A percentile compares a stretch with the other conserved stretches of the same genome.
These are phyloP conservation scores for Falco berigora DNA, from an alignment of 2,797 vertebrate genomes.

Conservation along the genomic window DNA sequence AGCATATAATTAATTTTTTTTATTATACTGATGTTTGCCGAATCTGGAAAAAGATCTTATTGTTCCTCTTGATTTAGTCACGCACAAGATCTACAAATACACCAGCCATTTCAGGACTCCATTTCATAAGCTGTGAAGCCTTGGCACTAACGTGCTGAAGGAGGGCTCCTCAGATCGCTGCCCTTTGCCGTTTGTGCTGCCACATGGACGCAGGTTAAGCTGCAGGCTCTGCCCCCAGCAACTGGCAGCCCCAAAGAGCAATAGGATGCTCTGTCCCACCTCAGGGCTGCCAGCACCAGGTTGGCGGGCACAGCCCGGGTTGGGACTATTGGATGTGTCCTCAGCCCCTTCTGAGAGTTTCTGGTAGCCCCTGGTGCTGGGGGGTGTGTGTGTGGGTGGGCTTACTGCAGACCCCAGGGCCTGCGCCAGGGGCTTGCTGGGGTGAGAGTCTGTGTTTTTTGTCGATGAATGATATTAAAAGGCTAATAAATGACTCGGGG, in stretches of 20 bases:
- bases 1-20: conserved; percentile 71
- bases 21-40: conserved; percentile 61
- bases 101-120: conserved; percentile 27
- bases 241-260: rapidly evolving
- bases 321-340: not conserved
- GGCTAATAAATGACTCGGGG: not conserved
- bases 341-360: not conserved
- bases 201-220: rapidly evolving
- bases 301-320: rapidly evolving
- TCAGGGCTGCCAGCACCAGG: rapidly evolving
- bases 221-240: rapidly evolving
- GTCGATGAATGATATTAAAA: not conserved
- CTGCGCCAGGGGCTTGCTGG: rapidly evolving
- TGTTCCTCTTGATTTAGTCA: conserved; percentile 64
- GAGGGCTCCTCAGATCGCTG: not conserved
- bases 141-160: rapidly evolving
- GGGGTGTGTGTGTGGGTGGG: too few species aligned
- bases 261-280: not conserved
- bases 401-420: not conserved
- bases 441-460: not conserved
- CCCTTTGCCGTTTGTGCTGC: rapidly evolving
- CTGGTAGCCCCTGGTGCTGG: not conserved
- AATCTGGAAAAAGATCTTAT: conserved; percentile 62
- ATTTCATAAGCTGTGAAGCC: not conserved
- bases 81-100: conserved; percentile 13